Evolutionary conservation across 2,888 invertebrate genomes (phyloP).

Genomic region (Diaphora mendica): DNA sequence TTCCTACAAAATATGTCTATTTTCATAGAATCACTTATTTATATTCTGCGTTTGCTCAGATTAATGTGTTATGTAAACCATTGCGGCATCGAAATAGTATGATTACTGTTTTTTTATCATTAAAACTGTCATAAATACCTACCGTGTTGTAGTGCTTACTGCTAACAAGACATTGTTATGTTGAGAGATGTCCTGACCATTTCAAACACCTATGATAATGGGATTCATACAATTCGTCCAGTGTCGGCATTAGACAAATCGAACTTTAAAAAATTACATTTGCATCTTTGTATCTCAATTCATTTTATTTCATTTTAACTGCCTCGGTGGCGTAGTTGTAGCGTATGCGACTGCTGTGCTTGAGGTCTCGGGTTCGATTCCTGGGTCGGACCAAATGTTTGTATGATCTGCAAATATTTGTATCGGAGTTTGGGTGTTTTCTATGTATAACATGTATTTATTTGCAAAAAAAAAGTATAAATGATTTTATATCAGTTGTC

Average conservation of each 20-base stretch:
- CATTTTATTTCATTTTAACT: too few species aligned
- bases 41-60: slow-evolving; percentile 32
- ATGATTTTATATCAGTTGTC: too few species aligned
- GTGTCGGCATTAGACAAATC: neutral
- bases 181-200: neutral
- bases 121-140: neutral
- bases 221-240: neutral
- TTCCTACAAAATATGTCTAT: slow-evolving; percentile 29
- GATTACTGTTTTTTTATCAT: slow-evolving; percentile 13
- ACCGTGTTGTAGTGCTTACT: neutral
- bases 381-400: too few species aligned
- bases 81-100: slow-evolving; percentile 35
- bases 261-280: too few species aligned
- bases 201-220: neutral
- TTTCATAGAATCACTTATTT: slow-evolving; percentile 28
- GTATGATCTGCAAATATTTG: too few species aligned
- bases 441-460: too few species aligned
- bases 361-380: too few species aligned
- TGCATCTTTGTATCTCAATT: too few species aligned
- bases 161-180: neutral
- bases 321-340: too few species aligned
- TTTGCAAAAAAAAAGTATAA: too few species aligned
- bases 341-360: too few species aligned
- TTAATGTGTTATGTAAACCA: slow-evolving; percentile 23
- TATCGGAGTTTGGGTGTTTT: too few species aligned